These are phyloP conservation scores for Corythornis vintsioides DNA, from an alignment of 2,113 vertebrate species.

Conservation along the genomic window DNA sequence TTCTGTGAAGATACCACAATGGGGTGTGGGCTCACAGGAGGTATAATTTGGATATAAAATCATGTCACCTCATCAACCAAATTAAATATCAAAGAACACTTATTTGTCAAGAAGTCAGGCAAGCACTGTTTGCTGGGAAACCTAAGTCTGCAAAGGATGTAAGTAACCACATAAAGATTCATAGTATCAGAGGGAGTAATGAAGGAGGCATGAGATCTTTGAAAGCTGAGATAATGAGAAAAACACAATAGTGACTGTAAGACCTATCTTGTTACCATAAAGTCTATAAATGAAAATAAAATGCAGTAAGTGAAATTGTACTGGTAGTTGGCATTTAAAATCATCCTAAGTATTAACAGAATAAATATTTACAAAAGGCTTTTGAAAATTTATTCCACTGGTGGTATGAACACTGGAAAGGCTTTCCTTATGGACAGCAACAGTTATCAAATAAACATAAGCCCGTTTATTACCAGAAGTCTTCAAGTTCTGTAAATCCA, in stretches of 20 bases:
- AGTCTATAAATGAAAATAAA: constrained; percentile 14
- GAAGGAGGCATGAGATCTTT: not conserved
- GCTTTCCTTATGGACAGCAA: not conserved
- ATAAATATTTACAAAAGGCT: constrained; percentile 5
- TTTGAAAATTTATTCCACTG: not conserved
- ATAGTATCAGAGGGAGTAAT: constrained; percentile 2
- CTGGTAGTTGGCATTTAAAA: constrained; percentile 16
- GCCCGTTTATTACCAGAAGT: constrained; percentile 27
- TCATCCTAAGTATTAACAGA: constrained; percentile 2
- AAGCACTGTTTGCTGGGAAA: not conserved
- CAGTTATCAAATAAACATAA: constrained; percentile 27
- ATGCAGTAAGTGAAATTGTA: not conserved
- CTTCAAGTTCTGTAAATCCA: constrained; percentile 30
- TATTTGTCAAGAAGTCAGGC: not conserved
- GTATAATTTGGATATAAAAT: constrained; percentile 8
- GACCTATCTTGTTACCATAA: not conserved
- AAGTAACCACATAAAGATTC: not conserved
- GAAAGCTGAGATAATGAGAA: constrained; percentile 37
- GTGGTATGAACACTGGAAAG: not conserved
- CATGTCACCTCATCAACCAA: not conserved
- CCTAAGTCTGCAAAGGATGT: not conserved
- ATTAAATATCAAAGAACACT: constrained; percentile 1
- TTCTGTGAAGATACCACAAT: not conserved
- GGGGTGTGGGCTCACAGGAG: not conserved
- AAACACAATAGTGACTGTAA: not conserved